phyloP scores from a whole-genome alignment of 2,888 invertebrate species.

The Eupithecia pulchellata region DNA sequence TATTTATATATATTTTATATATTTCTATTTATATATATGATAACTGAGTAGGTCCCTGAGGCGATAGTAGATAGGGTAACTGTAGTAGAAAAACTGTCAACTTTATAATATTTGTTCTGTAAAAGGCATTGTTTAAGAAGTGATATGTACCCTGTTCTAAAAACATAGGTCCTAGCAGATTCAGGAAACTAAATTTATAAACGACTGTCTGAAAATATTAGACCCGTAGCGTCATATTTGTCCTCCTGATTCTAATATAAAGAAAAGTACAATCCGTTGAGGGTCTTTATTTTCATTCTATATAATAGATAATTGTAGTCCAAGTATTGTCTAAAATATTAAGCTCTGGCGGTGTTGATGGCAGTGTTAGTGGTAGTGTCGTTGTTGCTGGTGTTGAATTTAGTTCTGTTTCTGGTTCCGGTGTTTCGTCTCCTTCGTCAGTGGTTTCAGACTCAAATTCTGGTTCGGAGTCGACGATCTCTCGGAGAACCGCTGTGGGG shows the following conservation, averaged over 20 bases:
- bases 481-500: neutral
- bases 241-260: neutral
- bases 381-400: neutral
- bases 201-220: too few species aligned
- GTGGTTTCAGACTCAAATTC: neutral
- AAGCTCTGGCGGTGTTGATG: neutral
- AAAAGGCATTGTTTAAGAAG: too few species aligned
- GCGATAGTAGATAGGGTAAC: too few species aligned
- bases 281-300: neutral
- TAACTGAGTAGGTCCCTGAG: too few species aligned
- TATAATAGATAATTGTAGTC: neutral
- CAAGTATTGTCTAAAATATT: neutral
- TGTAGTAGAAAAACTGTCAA: too few species aligned
- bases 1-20: too few species aligned
- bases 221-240: too few species aligned
- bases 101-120: too few species aligned
- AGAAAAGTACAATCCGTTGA: neutral
- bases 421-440: neutral
- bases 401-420: neutral
- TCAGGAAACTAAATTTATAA: too few species aligned
- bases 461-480: neutral
- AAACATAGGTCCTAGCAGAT: too few species aligned
- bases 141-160: too few species aligned
- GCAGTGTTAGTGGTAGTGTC: neutral
- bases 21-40: too few species aligned